Evolutionary conservation across 2,888 invertebrate genomes (phyloP).

Genomic region (Melinopterus prodromus): DNA sequence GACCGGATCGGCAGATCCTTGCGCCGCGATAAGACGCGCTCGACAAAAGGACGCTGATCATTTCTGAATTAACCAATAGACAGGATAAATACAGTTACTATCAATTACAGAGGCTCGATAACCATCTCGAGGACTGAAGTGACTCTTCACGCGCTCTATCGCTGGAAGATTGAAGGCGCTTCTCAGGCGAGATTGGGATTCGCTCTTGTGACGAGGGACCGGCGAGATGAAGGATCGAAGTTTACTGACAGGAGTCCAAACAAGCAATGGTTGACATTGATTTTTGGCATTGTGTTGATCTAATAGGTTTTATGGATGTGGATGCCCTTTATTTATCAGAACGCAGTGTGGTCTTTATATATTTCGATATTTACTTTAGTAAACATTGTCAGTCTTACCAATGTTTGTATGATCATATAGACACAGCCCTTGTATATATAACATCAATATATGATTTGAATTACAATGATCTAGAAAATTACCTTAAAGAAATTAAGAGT

Average conservation of each 20-base stretch:
- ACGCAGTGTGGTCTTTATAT: too few species aligned
- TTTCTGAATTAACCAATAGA: slow-evolving; percentile 37
- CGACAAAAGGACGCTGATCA: slow-evolving; percentile 35
- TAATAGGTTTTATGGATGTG: too few species aligned
- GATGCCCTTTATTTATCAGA: too few species aligned
- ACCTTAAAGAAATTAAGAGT: too few species aligned
- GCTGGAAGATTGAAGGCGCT: slow-evolving; percentile 31
- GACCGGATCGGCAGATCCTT: slow-evolving; percentile 28
- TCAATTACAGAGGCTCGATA: slow-evolving; percentile 36
- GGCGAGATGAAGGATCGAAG: neutral
- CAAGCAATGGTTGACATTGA: neutral
- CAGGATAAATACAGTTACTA: slow-evolving; percentile 38
- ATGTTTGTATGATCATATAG: too few species aligned
- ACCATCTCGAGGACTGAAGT: slow-evolving; percentile 35
- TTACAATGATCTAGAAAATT: too few species aligned
- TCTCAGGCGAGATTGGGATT: neutral
- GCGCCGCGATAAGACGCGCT: slow-evolving; percentile 27
- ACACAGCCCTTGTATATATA: too few species aligned
- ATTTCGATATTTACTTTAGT: too few species aligned
- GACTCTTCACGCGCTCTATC: slow-evolving; percentile 30
- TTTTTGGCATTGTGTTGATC: neutral
- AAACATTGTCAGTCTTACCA: too few species aligned
- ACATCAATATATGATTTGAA: too few species aligned
- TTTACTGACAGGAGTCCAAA: neutral
- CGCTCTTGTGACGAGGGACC: neutral